Percentiles rank a stretch among this genome's conserved stretches.
Conservation (phyloP, 2,888 invertebrate genomes). For the Euzophera pinguis region DNA sequence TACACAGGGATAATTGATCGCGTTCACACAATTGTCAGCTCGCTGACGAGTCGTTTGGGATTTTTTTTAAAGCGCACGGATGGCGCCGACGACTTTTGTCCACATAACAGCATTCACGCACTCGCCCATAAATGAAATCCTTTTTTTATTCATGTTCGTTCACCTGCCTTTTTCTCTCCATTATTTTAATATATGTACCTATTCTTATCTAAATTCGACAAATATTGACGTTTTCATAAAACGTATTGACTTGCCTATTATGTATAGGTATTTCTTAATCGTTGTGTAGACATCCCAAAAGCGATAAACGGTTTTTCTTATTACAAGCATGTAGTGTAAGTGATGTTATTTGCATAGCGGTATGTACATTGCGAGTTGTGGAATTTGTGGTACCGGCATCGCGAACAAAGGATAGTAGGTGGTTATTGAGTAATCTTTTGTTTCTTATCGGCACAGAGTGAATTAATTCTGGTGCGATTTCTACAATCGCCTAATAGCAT, state of each 20-base stretch:
- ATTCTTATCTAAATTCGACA: constrained; percentile 66
- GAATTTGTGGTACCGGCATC: constrained; percentile 14
- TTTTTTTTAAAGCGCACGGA: constrained; percentile 58
- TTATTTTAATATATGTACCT: constrained; percentile 36
- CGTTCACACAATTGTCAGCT: constrained; percentile 77
- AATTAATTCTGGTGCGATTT: constrained; percentile 8
- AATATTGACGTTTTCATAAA: constrained; percentile 59
- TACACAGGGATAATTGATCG: constrained; percentile 75
- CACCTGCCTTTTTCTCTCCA: constrained; percentile 41
- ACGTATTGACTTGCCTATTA: constrained; percentile 51
- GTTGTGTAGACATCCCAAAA: constrained; percentile 40
- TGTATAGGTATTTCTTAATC: constrained; percentile 42
- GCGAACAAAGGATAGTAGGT: constrained; percentile 8
- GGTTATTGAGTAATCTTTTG: constrained; percentile 9
- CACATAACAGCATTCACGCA: constrained; percentile 40
- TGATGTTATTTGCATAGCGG: constrained; percentile 53
- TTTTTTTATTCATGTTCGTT: constrained; percentile 36
- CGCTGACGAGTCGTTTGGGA: constrained; percentile 63
- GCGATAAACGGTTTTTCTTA: constrained; percentile 47
- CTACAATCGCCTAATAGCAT: constrained; percentile 20
- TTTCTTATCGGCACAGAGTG: constrained; percentile 2
- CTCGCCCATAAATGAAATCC: constrained; percentile 42
- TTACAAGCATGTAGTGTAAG: constrained; percentile 29
- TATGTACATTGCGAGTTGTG: constrained; percentile 33
- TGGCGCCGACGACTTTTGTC: constrained; percentile 44